Percentiles rank a stretch among this genome's conserved stretches.
These are phyloP conservation scores for Xenus cinereus DNA, from an alignment of 2,113 vertebrate genomes.

Conservation along the genomic window DNA sequence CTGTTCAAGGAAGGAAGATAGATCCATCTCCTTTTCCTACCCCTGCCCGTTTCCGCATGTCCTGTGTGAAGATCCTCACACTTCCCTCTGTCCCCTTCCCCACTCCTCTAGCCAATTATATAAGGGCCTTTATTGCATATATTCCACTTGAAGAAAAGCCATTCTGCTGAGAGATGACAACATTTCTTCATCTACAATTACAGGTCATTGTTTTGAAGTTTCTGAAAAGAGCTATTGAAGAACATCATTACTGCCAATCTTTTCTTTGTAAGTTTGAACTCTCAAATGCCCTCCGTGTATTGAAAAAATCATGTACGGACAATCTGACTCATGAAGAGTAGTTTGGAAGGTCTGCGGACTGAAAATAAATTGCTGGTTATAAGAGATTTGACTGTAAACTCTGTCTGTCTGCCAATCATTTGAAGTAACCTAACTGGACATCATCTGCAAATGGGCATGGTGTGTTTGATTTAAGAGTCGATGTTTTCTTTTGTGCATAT, in stretches of 20 bases:
- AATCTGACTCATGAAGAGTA: neutral
- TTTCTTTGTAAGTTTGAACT: neutral
- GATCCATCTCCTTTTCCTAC: neutral
- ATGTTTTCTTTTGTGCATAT: neutral
- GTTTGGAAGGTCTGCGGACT: neutral
- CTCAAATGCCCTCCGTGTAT: neutral
- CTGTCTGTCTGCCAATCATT: neutral
- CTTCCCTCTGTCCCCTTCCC: neutral
- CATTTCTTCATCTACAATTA: neutral
- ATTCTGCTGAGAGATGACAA: neutral
- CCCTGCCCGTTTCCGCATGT: neutral
- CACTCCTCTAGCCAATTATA: neutral
- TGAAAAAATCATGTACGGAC: neutral
- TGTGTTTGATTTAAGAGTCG: neutral
- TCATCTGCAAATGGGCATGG: neutral
- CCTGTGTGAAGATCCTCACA: neutral
- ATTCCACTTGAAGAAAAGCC: neutral
- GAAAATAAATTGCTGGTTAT: slow-evolving; percentile 16
- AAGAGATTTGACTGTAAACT: neutral
- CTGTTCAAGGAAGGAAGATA: neutral
- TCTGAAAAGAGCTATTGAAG: slow-evolving; percentile 7
- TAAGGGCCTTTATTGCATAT: neutral
- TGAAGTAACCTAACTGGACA: neutral
- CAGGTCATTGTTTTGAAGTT: slow-evolving; percentile 21
- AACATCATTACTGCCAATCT: neutral